Evolutionary conservation across 2,888 invertebrate species (phyloP), one percentile per base, ranked within the genome.

Genomic region (Drosophila bunnanda): DNA sequence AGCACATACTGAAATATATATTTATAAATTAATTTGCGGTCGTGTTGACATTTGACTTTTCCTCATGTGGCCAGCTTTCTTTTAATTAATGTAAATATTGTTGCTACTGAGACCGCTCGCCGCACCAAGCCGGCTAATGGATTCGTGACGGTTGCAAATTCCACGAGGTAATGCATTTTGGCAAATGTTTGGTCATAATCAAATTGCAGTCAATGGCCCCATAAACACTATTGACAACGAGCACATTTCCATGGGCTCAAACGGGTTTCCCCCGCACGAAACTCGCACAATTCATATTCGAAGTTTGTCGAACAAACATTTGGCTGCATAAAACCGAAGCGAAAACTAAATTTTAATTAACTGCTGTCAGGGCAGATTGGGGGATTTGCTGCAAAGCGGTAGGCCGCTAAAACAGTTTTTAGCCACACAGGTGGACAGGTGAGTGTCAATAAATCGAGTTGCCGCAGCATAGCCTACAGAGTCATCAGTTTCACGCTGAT

Each of bases 281-380:
- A 44, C 5, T 32, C 15, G 9, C 32, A 20, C 32, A 15, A 50
- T 73, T 58, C 36, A 58, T 48, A 76, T 54, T 52, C 50, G 38
- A 46, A 30, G 44, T 34, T 13, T 36, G 32, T 25, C 28, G 48
- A 44, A 52, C 52, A 78, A 74, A 66, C 65, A 72, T 60, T 62
- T 46, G 62, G n/a, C 28, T 1, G 22, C 30, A 8, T 22, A 73
- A 67, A 76, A 72, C 74, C 75, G 71, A 84, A 79, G 72, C 59
- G 71, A 74, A 85, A 83, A 78, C 88, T 79, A 79, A 82, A 80
- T 85, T 85, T 88, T 88, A 83, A 83, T 86, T 82, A 88, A 83
- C 76, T 88, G 67, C 78, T 53, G 64, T 46, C 66, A n/a, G 57
- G 56, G 60, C 57, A 64, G 55, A 46, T 43, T 20, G 15, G 50